Base-by-base conservation (phyloP, 2,888 invertebrate genomes). In the Epistrophe grossulariae region DNA sequence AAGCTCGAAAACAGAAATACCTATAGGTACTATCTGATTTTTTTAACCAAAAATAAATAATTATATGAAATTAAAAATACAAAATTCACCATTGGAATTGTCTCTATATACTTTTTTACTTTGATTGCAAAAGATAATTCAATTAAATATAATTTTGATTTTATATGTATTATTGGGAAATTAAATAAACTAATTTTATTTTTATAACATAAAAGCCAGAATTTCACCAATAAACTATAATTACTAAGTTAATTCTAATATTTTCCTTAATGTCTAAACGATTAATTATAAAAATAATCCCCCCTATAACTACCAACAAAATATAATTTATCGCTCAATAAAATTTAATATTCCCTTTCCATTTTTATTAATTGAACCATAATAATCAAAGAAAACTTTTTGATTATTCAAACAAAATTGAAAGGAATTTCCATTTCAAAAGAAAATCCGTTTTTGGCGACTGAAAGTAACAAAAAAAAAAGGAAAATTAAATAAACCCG, bases 371-470 rank as follows among this genome's bases (percentile, higher is more conserved):
- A 17, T 11, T 50, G 9, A 19, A 38, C 19, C 38, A 15, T 50
- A 38, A 13, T 13, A 38, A 40, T 68, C 13, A 50, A 40, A 52
- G 17, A 40, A 52, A 68, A 66, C 35, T 64, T 52, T 52, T 68
- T 68, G 45, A n/a, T 15, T 45, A 45, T 52, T 10, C 24, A 19
- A 38, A 24, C 19, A 38, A 13, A 52, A 68, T 17, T 48, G 3
- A n/a, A 15, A 43, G 15, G 7, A 43, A 31, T 5, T 28, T 11
- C 40, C 6, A 35, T 15, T 11, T 35, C n/a, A 45, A 64, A 15
- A 7, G 7, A 1, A 64, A 45, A 19, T 28, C 59, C 57, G 48
- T n/a, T 9, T 24, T 10, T 0, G 24, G 5, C 28, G 13, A 3
- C n/a, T 15, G 15, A 35, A 59, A 57, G 9, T 31, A 17, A 68